These are phyloP conservation scores for Melozone crissalis DNA, from an alignment of 2,113 vertebrate genomes.

Conservation along the genomic window DNA sequence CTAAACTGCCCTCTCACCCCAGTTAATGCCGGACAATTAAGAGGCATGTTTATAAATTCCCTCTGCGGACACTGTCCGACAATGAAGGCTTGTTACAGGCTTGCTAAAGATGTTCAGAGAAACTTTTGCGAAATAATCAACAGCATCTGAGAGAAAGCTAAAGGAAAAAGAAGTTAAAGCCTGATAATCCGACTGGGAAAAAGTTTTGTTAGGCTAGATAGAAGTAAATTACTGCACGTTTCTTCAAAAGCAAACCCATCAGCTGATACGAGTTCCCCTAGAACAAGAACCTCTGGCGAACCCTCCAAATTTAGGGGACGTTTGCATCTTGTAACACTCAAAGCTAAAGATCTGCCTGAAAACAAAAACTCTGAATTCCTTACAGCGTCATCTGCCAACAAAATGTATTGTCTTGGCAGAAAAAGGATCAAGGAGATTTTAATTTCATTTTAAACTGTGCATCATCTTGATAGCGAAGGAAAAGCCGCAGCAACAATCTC, in stretches of 20 bases:
- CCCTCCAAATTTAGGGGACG: slow-evolving; percentile 27
- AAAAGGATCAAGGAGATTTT: slow-evolving; percentile 34
- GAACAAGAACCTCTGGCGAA: slow-evolving; percentile 48
- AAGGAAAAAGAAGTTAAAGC: slow-evolving; percentile 68
- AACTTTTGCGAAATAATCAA: slow-evolving; percentile 69
- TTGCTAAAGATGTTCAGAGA: slow-evolving; percentile 32
- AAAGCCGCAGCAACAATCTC: slow-evolving; percentile 45
- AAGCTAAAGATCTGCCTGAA: slow-evolving; percentile 35
- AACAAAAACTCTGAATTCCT: slow-evolving; percentile 54
- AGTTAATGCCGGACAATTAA: slow-evolving; percentile 22
- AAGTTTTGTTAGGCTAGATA: slow-evolving; percentile 66
- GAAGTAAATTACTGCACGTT: background rate
- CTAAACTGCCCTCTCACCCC: slow-evolving; percentile 28
- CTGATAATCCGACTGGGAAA: slow-evolving; percentile 52
- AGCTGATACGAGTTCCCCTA: slow-evolving; percentile 40
- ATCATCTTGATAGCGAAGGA: slow-evolving; percentile 56
- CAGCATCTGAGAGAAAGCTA: slow-evolving; percentile 53
- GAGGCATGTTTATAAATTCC: slow-evolving; percentile 16
- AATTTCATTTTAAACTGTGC: slow-evolving; percentile 64
- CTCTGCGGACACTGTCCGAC: slow-evolving; percentile 21
- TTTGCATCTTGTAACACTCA: slow-evolving; percentile 16
- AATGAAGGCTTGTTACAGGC: background rate
- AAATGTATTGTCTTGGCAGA: slow-evolving; percentile 47
- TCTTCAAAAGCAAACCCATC: slow-evolving; percentile 23
- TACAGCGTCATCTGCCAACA: slow-evolving; percentile 53